Base-by-base conservation (phyloP, 2,888 invertebrate genomes). In the Mesoligia furuncula region DNA sequence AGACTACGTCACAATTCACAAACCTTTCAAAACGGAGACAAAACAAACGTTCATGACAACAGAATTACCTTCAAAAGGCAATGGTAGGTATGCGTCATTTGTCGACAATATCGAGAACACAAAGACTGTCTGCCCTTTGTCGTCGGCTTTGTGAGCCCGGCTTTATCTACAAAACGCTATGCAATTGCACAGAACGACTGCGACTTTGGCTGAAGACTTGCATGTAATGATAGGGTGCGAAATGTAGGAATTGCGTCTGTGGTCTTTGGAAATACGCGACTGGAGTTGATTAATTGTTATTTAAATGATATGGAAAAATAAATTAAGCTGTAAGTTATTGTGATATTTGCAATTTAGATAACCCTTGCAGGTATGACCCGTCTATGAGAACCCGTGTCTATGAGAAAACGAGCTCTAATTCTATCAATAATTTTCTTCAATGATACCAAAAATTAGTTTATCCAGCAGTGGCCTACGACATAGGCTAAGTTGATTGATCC, bases 41-140 rank as follows among this genome's bases (percentile, higher is more conserved):
- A 79, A 78, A 76, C 75, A 79, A 69, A 75, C 81, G 75, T 67
- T 82, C 75, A 69, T 66, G 74, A 74, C 68, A 71, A 81, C 74
- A 77, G 77, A 86, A 81, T 77, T 77, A 76, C 75, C 73, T 82
- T 54, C 71, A 78, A 83, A 83, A 83, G 73, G 68, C 73, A 62
- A 84, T 73, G 80, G 69, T 78, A 83, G 83, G 81, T 83, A 80
- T 77, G 77, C 78, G 80, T 89, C 87, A 87, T 90, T 88, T 86
- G 86, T 86, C 87, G 85, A 85, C 87, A 84, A 80, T 90, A 91
- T 90, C 85, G 89, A 88, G 84, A 79, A 85, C 84, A 90, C 89
- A 90, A 90, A 90, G 90, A 87, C 83, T 80, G 78, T 72, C 79
- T 85, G 73, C 84, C 89, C 90, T 90, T 89, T 91, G 88, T 89